These are phyloP conservation scores for Diadumene lineata DNA, from an alignment of 92 coral and sea anemone species.

Conservation along the genomic window DNA sequence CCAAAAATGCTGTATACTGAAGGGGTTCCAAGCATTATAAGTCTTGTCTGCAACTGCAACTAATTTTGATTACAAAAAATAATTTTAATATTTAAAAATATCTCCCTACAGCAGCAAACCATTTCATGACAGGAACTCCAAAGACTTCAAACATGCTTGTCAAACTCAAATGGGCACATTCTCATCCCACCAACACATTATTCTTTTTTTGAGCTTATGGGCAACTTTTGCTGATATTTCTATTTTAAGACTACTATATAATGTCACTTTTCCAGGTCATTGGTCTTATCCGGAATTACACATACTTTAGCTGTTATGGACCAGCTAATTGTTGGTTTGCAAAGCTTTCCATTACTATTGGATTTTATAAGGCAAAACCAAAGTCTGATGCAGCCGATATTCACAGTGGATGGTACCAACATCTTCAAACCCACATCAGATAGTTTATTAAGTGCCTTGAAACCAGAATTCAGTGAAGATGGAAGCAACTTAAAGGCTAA, in stretches of 20 bases:
- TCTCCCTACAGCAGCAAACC: background rate
- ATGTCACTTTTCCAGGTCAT: conserved; percentile 35
- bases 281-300: conserved; percentile 59
- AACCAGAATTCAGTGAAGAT: conserved; percentile 59
- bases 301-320: conserved; percentile 59
- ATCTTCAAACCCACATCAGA: conserved; percentile 60
- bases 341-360: conserved; percentile 38
- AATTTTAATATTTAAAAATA: too few relatives aligned
- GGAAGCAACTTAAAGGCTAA: conserved; percentile 56
- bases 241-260: background rate
- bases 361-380: conserved; percentile 37
- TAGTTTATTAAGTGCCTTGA: conserved; percentile 50
- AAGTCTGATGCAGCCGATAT: conserved; percentile 48
- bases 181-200: background rate
- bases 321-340: conserved; percentile 54
- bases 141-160: background rate
- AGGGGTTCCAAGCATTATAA: background rate
- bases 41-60: background rate
- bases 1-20: background rate
- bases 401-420: conserved; percentile 42
- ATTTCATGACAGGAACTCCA: background rate
- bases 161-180: background rate
- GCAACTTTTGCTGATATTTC: background rate
- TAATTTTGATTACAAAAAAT: too few relatives aligned
- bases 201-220: background rate